Percentiles rank a stretch among this genome's conserved stretches.
Conservation (phyloP, 2,113 vertebrate genomes). For the Toxotes jaculatrix region DNA sequence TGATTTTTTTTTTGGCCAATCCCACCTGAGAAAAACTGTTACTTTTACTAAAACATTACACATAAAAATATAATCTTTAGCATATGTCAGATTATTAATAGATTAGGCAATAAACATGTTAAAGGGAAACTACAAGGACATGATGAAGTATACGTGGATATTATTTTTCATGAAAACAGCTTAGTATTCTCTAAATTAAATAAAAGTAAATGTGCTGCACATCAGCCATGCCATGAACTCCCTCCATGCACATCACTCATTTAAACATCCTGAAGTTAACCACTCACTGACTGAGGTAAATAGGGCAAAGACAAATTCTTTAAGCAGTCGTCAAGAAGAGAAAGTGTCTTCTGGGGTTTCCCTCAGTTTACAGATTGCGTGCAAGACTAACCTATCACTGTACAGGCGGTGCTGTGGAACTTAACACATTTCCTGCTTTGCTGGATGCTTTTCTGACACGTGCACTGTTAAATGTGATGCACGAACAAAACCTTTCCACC, state of each 20-base stretch:
- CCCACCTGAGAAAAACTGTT: too few relatives aligned
- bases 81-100: too few relatives aligned
- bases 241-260: background rate
- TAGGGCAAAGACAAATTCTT: background rate
- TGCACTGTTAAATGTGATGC: background rate
- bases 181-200: background rate
- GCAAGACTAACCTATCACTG: background rate
- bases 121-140: too few relatives aligned
- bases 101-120: too few relatives aligned
- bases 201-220: background rate
- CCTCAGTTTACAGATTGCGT: background rate
- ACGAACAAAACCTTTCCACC: background rate
- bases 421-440: conserved; percentile 20
- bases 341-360: background rate
- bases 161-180: background rate
- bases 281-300: background rate
- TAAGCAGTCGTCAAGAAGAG: background rate
- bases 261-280: background rate
- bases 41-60: too few relatives aligned
- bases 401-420: background rate
- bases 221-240: background rate
- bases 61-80: too few relatives aligned
- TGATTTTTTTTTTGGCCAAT: too few relatives aligned
- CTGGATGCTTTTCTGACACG: too few relatives aligned
- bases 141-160: background rate